Evolutionary conservation across 2,888 invertebrate genomes (phyloP).

Genomic region (Mythimna pallens): DNA sequence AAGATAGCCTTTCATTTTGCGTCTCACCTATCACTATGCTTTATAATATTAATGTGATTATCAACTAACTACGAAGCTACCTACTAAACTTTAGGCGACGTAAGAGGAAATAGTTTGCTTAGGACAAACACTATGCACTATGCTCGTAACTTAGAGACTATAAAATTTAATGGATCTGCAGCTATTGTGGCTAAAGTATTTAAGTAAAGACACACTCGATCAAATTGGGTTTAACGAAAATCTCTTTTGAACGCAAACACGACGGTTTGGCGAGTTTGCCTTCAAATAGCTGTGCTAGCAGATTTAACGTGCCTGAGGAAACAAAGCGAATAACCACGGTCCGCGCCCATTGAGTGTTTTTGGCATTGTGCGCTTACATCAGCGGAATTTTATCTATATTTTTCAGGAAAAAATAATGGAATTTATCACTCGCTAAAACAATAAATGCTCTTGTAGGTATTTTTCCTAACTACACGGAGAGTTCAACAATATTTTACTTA

Average conservation of each 20-base stretch:
- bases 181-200: conserved; percentile 51
- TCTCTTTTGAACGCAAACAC: conserved; percentile 59
- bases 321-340: conserved; percentile 53
- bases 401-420: conserved; percentile 12
- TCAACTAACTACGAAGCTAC: neutral
- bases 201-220: conserved; percentile 52
- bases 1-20: too few relatives aligned
- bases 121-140: conserved; percentile 24
- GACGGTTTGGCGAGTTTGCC: conserved; percentile 45
- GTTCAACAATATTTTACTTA: conserved; percentile 13
- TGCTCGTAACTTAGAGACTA: conserved; percentile 29
- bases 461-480: neutral
- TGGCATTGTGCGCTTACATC: conserved; percentile 40
- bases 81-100: neutral
- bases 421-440: conserved; percentile 4
- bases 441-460: neutral
- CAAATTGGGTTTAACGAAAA: conserved; percentile 61
- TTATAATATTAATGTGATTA: too few relatives aligned
- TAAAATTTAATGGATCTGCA: conserved; percentile 43
- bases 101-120: conserved; percentile 25
- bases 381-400: conserved; percentile 42
- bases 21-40: too few relatives aligned
- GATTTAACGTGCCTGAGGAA: conserved; percentile 54
- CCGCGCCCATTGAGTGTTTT: conserved; percentile 45
- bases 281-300: conserved; percentile 58